phyloP scores from a whole-genome alignment of 2,888 invertebrate species.

The Clitarchus hookeri region DNA sequence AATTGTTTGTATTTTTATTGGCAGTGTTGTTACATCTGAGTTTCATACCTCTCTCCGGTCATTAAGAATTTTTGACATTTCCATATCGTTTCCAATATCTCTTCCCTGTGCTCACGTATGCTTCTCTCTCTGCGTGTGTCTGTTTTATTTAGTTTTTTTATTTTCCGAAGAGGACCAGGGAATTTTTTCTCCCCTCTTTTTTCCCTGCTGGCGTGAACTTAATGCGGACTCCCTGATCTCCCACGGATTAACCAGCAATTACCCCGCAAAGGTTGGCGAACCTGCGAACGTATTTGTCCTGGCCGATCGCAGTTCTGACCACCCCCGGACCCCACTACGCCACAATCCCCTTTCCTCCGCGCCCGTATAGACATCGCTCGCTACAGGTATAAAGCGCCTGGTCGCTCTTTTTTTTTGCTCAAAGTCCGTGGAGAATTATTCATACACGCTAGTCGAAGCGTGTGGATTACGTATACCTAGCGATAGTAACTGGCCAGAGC shows the following conservation, averaged over 20 bases:
- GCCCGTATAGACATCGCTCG: not conserved
- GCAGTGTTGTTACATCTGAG: constrained; percentile 23
- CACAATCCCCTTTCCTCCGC: not conserved
- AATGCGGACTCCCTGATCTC: constrained; percentile 32
- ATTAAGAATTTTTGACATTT: constrained; percentile 25
- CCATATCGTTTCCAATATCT: constrained; percentile 27
- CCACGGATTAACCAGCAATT: constrained; percentile 37
- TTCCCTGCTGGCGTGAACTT: not conserved
- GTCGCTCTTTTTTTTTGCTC: not conserved
- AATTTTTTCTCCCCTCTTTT: constrained; percentile 14
- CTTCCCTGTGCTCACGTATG: not conserved
- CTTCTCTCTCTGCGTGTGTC: not conserved
- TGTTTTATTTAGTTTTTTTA: constrained; percentile 10
- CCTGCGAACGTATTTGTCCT: not conserved
- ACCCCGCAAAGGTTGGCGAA: constrained; percentile 25
- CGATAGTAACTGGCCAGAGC: not conserved
- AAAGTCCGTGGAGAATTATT: constrained; percentile 19
- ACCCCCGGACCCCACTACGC: not conserved
- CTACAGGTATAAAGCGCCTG: not conserved
- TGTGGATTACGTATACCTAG: constrained; percentile 15
- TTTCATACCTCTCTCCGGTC: constrained; percentile 19
- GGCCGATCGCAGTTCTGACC: constrained; percentile 10
- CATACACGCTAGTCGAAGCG: constrained; percentile 17
- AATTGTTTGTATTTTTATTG: not conserved
- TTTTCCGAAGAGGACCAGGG: not conserved